Base-by-base conservation (phyloP, 1,140 invertebrate species). In the Chironomus tepperi region DNA sequence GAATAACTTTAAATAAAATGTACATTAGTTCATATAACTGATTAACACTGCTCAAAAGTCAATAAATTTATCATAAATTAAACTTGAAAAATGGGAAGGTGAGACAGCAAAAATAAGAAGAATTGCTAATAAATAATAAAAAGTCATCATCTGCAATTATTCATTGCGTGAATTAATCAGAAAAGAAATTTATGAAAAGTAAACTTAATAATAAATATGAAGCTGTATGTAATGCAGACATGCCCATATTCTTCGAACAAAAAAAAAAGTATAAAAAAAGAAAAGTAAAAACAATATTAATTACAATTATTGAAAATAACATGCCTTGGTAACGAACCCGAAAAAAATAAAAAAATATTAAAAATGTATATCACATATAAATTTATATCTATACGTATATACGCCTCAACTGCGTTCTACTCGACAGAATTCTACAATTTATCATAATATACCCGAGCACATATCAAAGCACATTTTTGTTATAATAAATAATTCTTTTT, bases 401-500 rank as follows among this genome's bases (percentile, higher is more conserved):
- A 57, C 47, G 47, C 47, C 47, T 57, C 47, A 2, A 57, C 47
- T n/a, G n/a, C 47, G 47, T 57, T 57, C 47, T 57, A 57, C 10
- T 57, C 47, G 65, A 70, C 65, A 70, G 47, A 70, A 70, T 21
- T 70, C 7, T 70, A 70, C 65, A 70, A 70, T 70, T 70, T 70
- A 70, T 70, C 65, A 70, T 70, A 70, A 70, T 70, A 70, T 70
- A 70, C 12, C n/a, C 65, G 19, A 70, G 19, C 65, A 70, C 19
- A 70, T 70, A 70, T 19, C 65, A 70, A 70, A 70, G 65, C 16
- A 70, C 16, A 70, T 70, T 19, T 70, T 70, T 18, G n/a, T 70
- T 57, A 10, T 57, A 57, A 57, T 57, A 57, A 57, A 57, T 57
- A 34, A 34, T 34, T 34, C 24, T 34, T 34, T 34, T 34, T 34